Evolutionary conservation across 1,140 invertebrate species (phyloP).

Genomic region (Orchesella cincta): DNA sequence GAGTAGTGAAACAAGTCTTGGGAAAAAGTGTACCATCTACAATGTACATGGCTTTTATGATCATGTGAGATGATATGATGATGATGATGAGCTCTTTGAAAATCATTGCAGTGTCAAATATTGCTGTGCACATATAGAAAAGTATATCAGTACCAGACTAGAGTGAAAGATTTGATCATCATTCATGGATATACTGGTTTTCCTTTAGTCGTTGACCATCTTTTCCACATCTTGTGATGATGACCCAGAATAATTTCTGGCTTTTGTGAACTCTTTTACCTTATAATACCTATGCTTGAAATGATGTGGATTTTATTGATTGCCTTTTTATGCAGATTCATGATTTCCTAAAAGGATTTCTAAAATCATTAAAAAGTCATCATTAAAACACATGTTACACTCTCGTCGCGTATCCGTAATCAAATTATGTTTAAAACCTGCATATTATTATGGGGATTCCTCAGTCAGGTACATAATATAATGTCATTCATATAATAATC

Average conservation of each 20-base stretch:
- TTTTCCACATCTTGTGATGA: background rate
- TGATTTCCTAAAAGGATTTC: background rate
- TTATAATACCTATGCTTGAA: background rate
- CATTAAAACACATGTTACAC: background rate
- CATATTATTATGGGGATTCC: too few relatives aligned
- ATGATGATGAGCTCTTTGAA: background rate
- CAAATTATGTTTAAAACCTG: too few relatives aligned
- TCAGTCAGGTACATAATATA: too few relatives aligned
- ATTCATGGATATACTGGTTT: slow-evolving; percentile 23
- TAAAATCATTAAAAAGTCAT: background rate
- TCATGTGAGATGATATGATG: background rate
- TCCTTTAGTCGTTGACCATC: too few relatives aligned
- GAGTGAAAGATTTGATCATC: too few relatives aligned
- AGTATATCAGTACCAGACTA: too few relatives aligned
- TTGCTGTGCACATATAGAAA: too few relatives aligned
- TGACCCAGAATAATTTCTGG: background rate
- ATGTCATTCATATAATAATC: too few relatives aligned
- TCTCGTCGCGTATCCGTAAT: too few relatives aligned
- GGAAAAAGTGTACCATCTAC: slow-evolving; percentile 17
- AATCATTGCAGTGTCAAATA: too few relatives aligned
- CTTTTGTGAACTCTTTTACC: background rate
- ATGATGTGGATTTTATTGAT: background rate
- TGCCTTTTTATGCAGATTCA: background rate
- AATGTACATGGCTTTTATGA: background rate
- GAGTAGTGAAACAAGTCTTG: slow-evolving; percentile 21